These are phyloP conservation scores for Blomia tropicalis DNA, from an alignment of 2,888 invertebrate species.

Conservation along the genomic window DNA sequence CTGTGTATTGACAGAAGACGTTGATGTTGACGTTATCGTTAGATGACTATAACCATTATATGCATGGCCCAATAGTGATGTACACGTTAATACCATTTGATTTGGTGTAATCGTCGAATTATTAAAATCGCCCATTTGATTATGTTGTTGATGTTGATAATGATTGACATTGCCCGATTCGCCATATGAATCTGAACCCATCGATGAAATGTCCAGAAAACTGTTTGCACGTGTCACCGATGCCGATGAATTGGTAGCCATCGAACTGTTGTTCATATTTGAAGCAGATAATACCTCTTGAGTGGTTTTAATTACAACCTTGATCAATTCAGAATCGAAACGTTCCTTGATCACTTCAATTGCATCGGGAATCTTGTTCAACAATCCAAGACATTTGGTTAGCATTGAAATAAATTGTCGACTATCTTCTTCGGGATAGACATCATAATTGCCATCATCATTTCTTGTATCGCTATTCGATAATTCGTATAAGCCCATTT, in stretches of 20 bases:
- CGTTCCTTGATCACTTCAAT: constrained; percentile 67
- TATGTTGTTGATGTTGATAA: background rate
- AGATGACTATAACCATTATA: constrained; percentile 17
- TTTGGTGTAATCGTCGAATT: too few relatives aligned
- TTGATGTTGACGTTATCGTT: background rate
- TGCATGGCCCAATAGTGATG: constrained; percentile 1
- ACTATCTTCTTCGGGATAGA: constrained; percentile 38
- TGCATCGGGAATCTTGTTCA: constrained; percentile 67
- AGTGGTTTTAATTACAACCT: constrained; percentile 61
- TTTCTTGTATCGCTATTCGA: too few relatives aligned
- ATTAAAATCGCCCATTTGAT: too few relatives aligned
- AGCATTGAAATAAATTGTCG: constrained; percentile 55
- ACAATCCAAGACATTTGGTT: constrained; percentile 63
- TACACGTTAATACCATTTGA: constrained; percentile 1
- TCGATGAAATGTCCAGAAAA: constrained; percentile 12
- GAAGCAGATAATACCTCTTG: constrained; percentile 51
- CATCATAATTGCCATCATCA: constrained; percentile 31
- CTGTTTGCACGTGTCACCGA: background rate
- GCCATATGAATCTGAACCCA: background rate
- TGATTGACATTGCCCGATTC: background rate
- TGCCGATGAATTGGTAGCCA: background rate
- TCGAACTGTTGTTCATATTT: background rate
- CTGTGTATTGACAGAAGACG: background rate
- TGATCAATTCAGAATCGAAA: constrained; percentile 62
- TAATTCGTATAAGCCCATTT: too few relatives aligned